Base-by-base conservation (phyloP, 2,113 vertebrate species). In the Pleuronectes platessa region DNA sequence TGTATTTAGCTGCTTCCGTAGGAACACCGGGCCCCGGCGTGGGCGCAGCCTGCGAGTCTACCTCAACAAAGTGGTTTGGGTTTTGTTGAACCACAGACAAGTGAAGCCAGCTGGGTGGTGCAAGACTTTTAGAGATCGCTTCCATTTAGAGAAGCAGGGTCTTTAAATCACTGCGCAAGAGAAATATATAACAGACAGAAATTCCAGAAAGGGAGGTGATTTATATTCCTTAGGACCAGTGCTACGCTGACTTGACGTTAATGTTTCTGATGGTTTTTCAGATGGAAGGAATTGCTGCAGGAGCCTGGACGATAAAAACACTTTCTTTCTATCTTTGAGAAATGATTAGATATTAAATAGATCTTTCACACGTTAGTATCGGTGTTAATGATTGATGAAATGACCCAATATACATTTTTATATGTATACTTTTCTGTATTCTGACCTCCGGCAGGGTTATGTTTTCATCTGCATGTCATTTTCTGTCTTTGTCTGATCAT, bases 81-180 rank as follows among this genome's bases (percentile, higher is more conserved):
- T 2, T n/a, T n/a, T 68, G 55, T 76, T 85, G 27, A 77, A 86
- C 61, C 1, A 7, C 62, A 21, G 71, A 63, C 76, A 72, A 23
- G 51, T 74, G 76, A 63, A 70, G 71, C 67, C 72, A 61, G 80
- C 61, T 71, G 84, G 70, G 72, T 6, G 15, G 31, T 63, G 47
- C 9, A 1, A 6, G 47, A 55, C 78, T 82, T 82, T 74, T 71
- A 73, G 68, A 74, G 42, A 79, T 79, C 75, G 70, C 55, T 58
- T 75, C 37, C 51, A 59, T 80, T 79, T 69, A 64, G 42, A n/a
- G 23, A 42, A 47, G 53, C 63, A 42, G 27, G 18, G 15, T n/a
- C 62, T 62, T 59, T 63, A 18, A 62, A 60, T 63, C 6, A 15
- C 37, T 4, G 59, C 54, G 63, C 15, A 71, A 42, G n/a, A 76